Conservation (phyloP, 2,888 invertebrate genomes). For the Ptycholaimellus sp. region DNA sequence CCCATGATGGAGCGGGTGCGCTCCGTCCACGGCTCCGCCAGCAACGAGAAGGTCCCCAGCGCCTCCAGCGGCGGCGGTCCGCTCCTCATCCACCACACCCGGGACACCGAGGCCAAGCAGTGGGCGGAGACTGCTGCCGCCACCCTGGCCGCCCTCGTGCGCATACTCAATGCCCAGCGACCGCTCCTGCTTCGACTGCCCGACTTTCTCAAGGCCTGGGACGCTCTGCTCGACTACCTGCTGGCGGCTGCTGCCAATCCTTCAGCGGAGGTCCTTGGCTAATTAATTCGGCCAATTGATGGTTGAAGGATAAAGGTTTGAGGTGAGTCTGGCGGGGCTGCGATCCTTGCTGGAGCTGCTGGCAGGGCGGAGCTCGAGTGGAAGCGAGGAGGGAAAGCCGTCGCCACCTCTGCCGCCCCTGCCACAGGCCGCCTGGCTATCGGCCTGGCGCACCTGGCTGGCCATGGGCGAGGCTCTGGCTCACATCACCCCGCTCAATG, state of each 20-base stretch:
- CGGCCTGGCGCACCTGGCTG: too few species aligned
- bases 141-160: slow-evolving; percentile 26
- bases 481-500: too few species aligned
- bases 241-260: slow-evolving; percentile 68
- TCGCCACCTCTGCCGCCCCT: background rate
- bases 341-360: slow-evolving; percentile 91
- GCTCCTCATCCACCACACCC: slow-evolving; percentile 86
- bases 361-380: slow-evolving; percentile 2
- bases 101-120: slow-evolving; percentile 94
- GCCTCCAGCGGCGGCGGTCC: too few species aligned
- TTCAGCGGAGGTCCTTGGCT: too few species aligned
- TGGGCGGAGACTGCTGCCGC: slow-evolving; percentile 89
- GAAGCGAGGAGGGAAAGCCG: background rate
- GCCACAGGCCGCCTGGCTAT: too few species aligned
- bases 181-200: slow-evolving; percentile 10
- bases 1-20: slow-evolving; percentile 77
- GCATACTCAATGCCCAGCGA: slow-evolving; percentile 20
- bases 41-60: background rate
- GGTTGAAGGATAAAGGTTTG: too few species aligned
- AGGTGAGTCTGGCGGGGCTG: slow-evolving; percentile 67
- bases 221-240: slow-evolving; percentile 68
- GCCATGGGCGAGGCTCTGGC: too few species aligned
- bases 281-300: too few species aligned
- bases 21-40: slow-evolving; percentile 17
- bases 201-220: slow-evolving; percentile 59